Evolutionary conservation across 2,888 invertebrate genomes (phyloP).

Genomic region (Hetaerina titia): DNA sequence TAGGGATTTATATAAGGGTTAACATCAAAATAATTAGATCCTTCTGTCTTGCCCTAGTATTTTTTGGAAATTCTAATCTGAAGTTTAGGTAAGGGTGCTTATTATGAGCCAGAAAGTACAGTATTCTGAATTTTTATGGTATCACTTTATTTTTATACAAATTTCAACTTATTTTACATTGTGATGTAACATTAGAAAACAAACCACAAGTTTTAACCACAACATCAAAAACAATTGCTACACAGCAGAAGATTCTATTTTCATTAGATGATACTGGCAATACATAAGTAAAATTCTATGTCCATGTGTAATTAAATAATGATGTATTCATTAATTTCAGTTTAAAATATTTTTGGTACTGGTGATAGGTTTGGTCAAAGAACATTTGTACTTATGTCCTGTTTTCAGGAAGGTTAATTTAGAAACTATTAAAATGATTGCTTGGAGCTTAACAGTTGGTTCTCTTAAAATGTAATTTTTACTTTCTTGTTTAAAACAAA

Average conservation of each 20-base stretch:
- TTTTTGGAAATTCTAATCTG: no score
- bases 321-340: background rate
- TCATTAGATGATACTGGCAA: background rate
- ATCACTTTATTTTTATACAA: conserved; percentile 35
- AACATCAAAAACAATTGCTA: conserved; percentile 27
- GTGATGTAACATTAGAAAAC: background rate
- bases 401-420: background rate
- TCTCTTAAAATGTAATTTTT: background rate
- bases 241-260: conserved; percentile 33
- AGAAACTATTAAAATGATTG: background rate
- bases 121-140: background rate
- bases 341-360: background rate
- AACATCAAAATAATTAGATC: no score
- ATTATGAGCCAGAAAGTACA: no score
- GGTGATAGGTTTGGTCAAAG: background rate
- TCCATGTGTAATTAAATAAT: background rate
- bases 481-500: background rate
- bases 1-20: no score
- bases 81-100: no score
- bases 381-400: background rate
- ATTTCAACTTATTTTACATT: conserved; percentile 18
- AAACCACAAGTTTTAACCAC: conserved; percentile 3
- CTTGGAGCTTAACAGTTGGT: background rate
- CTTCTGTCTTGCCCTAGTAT: no score
- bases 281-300: background rate